A percentile compares a stretch with the other conserved stretches of the same genome.
Evolutionary conservation across 2,113 vertebrate genomes (phyloP).

Genomic region (Platycercus adscitus): DNA sequence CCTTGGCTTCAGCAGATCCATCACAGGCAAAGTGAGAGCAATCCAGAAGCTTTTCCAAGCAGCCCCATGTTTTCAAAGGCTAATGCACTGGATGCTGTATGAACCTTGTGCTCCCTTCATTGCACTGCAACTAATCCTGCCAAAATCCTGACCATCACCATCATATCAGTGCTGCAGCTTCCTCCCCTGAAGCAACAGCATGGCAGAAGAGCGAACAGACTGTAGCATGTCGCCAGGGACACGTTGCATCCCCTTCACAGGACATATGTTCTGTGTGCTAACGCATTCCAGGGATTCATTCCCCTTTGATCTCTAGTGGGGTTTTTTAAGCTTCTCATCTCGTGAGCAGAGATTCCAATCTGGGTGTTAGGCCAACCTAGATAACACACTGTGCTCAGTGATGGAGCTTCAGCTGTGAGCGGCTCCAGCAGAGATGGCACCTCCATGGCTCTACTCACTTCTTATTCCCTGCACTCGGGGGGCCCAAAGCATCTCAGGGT

Average conservation of each 20-base stretch:
- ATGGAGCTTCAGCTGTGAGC: rapidly evolving
- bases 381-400: rapidly evolving
- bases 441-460: rapidly evolving
- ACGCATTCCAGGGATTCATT: background rate
- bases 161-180: background rate
- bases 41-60: background rate
- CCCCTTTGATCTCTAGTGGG: background rate
- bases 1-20: background rate
- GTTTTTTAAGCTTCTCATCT: background rate
- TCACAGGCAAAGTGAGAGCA: background rate
- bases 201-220: background rate
- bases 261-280: background rate
- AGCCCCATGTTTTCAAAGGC: background rate
- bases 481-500: background rate
- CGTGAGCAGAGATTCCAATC: background rate
- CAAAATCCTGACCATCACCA: background rate
- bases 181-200: background rate
- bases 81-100: background rate
- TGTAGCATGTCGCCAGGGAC: rapidly evolving
- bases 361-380: background rate
- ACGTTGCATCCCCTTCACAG: background rate
- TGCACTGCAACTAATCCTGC: background rate
- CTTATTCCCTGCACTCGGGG: background rate
- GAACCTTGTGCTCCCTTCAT: background rate
- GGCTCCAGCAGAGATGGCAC: background rate